phyloP scores from a whole-genome alignment of 2,113 vertebrate species.

The Seriola rivoliana region DNA sequence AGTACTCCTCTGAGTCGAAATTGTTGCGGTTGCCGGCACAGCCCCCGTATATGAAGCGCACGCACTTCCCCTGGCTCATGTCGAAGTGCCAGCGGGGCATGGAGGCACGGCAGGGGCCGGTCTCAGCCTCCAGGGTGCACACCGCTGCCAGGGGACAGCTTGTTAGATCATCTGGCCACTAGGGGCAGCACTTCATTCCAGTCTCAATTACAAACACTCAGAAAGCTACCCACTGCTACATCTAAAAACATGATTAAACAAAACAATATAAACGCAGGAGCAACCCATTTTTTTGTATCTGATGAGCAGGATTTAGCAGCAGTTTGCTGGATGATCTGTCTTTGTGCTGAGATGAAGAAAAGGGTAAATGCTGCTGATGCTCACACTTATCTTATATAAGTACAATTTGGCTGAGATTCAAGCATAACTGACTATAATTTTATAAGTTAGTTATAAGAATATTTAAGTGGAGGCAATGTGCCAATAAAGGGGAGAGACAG shows the following conservation, averaged over 20 bases:
- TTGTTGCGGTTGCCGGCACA: slow-evolving; percentile 99
- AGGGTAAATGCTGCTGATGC: slow-evolving; percentile 26
- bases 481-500: slow-evolving; percentile 4
- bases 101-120: slow-evolving; percentile 94
- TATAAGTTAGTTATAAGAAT: slow-evolving; percentile 32
- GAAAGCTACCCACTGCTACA: neutral
- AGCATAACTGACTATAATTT: slow-evolving; percentile 15
- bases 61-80: slow-evolving; percentile 91
- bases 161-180: slow-evolving; percentile 74
- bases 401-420: slow-evolving; percentile 31
- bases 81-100: slow-evolving; percentile 98
- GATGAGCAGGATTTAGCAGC: neutral
- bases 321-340: slow-evolving; percentile 13
- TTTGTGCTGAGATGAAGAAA: slow-evolving; percentile 12
- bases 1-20: slow-evolving; percentile 99
- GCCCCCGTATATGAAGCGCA: slow-evolving; percentile 97
- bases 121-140: slow-evolving; percentile 96
- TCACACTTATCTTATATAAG: slow-evolving; percentile 28
- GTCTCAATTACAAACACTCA: slow-evolving; percentile 18
- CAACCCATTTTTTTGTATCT: neutral
- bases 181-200: slow-evolving; percentile 59
- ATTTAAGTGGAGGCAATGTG: slow-evolving; percentile 37
- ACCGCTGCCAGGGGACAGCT: slow-evolving; percentile 88
- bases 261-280: neutral
- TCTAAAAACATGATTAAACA: neutral